Base-by-base conservation (phyloP, 2,113 vertebrate species). In the Eleginops maclovinus region DNA sequence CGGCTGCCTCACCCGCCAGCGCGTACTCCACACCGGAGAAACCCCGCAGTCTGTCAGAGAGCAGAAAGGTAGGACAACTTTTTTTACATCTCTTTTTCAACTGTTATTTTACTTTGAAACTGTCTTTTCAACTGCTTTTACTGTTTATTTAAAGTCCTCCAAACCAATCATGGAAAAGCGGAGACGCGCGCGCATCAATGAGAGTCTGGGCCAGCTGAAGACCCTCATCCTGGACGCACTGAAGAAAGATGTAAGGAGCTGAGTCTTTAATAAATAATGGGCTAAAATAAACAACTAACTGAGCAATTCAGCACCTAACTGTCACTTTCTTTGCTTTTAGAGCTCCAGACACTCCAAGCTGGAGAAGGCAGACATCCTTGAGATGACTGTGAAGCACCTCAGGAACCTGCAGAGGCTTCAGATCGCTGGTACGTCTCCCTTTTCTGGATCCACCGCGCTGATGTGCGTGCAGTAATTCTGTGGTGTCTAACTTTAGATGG, bases 381-480 rank as follows among this genome's bases (percentile, higher is more conserved):
- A 99, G 90, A 98, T 99, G 97, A 98, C 97, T 0, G 97, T 99
- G 83, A 98, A 97, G 84, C 97, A 98, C 93, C 95, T 99, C 60
- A 95, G 96, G 89, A 97, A 94, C 93, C 93, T 98, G 73, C 97
- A 98, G 93, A 86, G 96, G 46, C 95, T 96, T 4, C 96, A 97
- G 89, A 96, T 97, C 94, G 96, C 94, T 2, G 96, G 97, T 98
- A 82, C 90, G 96, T 59, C 31, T 21, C 0, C 15, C 44, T 16
- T 77, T 43, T 74, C 40, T 56, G 62, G 55, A 55, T 8, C 21
- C n/a, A n/a, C n/a, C n/a, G 36, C 28, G 59, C 53, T 62, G 11
- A 66, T 75, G 41, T 60, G 53, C 12, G 0, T 13, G 51, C 53
- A 51, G 6, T 55, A 8, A 46, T 53, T 62, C 36, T 47, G 13